Percentiles rank a stretch among this genome's conserved stretches.
Conservation (phyloP, 2,888 invertebrate genomes). For the Corbicula japonica region DNA sequence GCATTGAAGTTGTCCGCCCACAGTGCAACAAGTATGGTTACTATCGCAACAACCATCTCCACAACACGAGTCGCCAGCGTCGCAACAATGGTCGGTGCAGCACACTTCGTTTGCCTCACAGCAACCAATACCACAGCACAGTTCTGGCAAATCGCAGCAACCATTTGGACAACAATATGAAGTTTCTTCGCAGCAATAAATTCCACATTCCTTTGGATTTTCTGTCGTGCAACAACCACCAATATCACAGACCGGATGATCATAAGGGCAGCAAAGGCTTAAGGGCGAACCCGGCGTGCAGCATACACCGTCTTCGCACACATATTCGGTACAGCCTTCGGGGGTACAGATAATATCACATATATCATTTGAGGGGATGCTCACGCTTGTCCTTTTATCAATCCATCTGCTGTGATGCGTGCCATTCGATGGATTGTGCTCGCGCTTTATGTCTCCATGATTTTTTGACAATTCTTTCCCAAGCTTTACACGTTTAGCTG, state of each 20-base stretch:
- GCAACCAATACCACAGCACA: too few species aligned
- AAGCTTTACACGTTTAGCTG: too few species aligned
- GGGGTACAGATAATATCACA: not conserved
- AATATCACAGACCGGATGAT: not conserved
- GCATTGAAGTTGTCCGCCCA: not conserved
- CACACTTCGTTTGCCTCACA: not conserved
- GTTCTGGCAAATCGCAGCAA: too few species aligned
- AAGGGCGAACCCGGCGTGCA: slow-evolving; percentile 1
- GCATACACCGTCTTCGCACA: not conserved
- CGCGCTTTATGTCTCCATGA: too few species aligned
- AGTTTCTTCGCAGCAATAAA: slow-evolving; percentile 3
- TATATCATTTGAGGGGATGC: not conserved
- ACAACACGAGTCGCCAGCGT: not conserved
- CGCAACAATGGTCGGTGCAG: not conserved
- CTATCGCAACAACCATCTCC: not conserved
- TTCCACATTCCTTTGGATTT: not conserved
- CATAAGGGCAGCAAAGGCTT: not conserved
- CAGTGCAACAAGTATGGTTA: not conserved
- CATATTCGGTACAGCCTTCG: not conserved
- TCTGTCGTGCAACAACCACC: not conserved
- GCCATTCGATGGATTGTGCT: too few species aligned
- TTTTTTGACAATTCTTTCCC: too few species aligned
- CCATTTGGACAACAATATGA: too few species aligned
- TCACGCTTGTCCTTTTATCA: not conserved
- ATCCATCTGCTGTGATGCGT: too few species aligned